Percentiles rank a stretch among this genome's conserved stretches.
Conservation (phyloP, 2,797 vertebrate genomes). For the Coranthus polyacanthus region DNA sequence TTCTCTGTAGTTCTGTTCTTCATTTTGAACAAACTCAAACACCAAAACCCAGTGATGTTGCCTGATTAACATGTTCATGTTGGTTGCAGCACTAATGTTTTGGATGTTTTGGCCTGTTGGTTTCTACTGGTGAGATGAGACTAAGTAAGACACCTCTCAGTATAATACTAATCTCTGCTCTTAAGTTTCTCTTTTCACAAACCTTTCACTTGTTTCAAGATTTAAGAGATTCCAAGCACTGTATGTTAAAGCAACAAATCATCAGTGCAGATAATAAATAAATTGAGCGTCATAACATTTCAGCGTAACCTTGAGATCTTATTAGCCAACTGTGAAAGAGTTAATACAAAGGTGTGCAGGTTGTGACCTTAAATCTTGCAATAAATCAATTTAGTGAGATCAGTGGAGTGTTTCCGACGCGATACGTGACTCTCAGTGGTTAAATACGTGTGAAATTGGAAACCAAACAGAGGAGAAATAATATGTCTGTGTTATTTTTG, state of each 20-base stretch:
- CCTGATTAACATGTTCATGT: too few species aligned
- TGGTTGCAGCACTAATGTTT: too few species aligned
- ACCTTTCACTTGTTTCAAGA: neutral
- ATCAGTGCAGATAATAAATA: neutral
- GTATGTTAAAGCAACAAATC: neutral
- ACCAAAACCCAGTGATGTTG: too few species aligned
- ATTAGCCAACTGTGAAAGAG: neutral
- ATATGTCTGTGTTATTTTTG: constrained; percentile 5
- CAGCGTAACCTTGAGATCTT: constrained; percentile 2
- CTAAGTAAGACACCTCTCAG: constrained; percentile 4
- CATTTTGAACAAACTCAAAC: too few species aligned
- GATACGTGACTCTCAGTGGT: constrained; percentile 23
- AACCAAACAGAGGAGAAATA: constrained; percentile 23
- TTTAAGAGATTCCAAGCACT: neutral
- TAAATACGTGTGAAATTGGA: constrained; percentile 66
- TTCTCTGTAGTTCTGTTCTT: too few species aligned
- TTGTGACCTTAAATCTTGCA: constrained; percentile 31
- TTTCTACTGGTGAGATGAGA: neutral
- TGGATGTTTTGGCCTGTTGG: too few species aligned
- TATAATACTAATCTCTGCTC: neutral
- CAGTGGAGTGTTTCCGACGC: constrained; percentile 28
- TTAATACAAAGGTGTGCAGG: neutral
- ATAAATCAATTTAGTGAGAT: constrained; percentile 35
- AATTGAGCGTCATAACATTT: neutral
- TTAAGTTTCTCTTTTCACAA: too few species aligned